phyloP scores from a whole-genome alignment of 1,140 invertebrate species.

The Diachasmimorpha longicaudata region DNA sequence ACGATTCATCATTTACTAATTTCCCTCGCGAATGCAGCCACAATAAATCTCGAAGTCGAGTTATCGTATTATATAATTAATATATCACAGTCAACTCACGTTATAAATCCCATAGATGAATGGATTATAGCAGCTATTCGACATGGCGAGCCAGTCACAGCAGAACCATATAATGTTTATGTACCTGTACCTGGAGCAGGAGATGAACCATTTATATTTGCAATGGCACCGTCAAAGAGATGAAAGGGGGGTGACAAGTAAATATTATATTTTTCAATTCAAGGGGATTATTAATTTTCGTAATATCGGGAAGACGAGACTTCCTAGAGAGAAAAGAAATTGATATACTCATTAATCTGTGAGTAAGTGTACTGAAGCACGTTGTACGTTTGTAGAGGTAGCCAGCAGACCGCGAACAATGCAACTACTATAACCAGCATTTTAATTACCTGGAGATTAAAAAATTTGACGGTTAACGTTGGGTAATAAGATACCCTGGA shows the following conservation, averaged over 20 bases:
- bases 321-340: too few species aligned
- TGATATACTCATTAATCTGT: slow-evolving; percentile 72
- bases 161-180: slow-evolving; percentile 83
- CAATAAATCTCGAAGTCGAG: not conserved
- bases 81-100: slow-evolving; percentile 66
- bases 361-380: slow-evolving; percentile 74
- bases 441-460: slow-evolving; percentile 77
- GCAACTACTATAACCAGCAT: slow-evolving; percentile 83
- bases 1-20: too few species aligned
- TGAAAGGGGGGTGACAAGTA: too few species aligned
- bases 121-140: slow-evolving; percentile 85
- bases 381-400: slow-evolving; percentile 80
- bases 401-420: slow-evolving; percentile 81
- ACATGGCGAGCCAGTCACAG: slow-evolving; percentile 87
- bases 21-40: not conserved
- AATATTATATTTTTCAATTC: not conserved
- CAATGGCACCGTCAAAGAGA: too few species aligned
- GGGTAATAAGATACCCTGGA: not conserved
- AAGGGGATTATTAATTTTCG: too few species aligned
- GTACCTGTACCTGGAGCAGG: slow-evolving; percentile 69
- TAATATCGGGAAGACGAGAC: not conserved
- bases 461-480: not conserved
- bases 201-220: not conserved
- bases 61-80: not conserved
- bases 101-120: slow-evolving; percentile 88